phyloP scores from a whole-genome alignment of 2,888 invertebrate genomes.

The Cistogaster globosa region DNA sequence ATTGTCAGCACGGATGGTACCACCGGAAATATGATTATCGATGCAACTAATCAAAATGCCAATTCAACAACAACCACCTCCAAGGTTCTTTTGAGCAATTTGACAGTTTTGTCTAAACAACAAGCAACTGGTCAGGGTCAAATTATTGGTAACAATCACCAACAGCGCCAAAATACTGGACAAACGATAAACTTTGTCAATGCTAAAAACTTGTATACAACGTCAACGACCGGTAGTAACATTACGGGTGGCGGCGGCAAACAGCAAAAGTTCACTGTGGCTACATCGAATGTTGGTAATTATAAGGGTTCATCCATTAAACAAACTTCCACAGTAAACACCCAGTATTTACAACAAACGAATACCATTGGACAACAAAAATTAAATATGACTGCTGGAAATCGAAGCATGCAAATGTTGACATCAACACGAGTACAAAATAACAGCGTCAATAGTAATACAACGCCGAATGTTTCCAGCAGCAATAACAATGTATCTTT shows the following conservation, averaged over 20 bases:
- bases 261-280: conserved; percentile 70
- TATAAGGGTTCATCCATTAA: conserved; percentile 72
- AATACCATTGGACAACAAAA: conserved; percentile 64
- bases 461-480: conserved; percentile 44
- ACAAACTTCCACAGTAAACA: conserved; percentile 57
- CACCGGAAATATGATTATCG: conserved; percentile 81
- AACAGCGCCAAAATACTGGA: conserved; percentile 51
- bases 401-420: conserved; percentile 79
- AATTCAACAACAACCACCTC: conserved; percentile 75
- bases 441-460: conserved; percentile 53
- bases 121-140: conserved; percentile 68
- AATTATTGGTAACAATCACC: conserved; percentile 51
- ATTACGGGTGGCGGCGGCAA: conserved; percentile 55
- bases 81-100: conserved; percentile 82
- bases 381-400: conserved; percentile 75
- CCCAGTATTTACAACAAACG: conserved; percentile 72
- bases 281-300: conserved; percentile 62
- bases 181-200: conserved; percentile 79
- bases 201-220: conserved; percentile 78
- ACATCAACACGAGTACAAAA: conserved; percentile 72
- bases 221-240: conserved; percentile 67
- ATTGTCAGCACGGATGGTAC: conserved; percentile 81
- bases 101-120: conserved; percentile 81
- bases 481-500: conserved; percentile 43
- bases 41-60: conserved; percentile 64